These are phyloP conservation scores for Sylvilagus bachmani DNA, from an alignment of 2,113 vertebrate genomes.

Conservation along the genomic window DNA sequence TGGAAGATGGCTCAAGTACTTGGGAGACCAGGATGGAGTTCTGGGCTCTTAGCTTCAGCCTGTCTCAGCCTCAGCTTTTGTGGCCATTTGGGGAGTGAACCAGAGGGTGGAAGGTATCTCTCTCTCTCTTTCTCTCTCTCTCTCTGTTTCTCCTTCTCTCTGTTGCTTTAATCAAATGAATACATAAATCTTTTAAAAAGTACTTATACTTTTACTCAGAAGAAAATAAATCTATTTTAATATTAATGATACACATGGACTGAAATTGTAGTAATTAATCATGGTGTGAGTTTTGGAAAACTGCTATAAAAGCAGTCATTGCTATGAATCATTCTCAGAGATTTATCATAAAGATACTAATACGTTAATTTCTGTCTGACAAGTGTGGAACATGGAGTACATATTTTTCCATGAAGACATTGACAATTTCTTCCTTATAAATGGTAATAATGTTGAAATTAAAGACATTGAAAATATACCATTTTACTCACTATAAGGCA, in stretches of 20 bases:
- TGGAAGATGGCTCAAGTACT: no score
- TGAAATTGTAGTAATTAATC: not conserved
- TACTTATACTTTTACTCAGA: constrained; percentile 10
- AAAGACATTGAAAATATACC: constrained; percentile 1
- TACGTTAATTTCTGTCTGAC: not conserved
- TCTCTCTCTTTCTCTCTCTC: no score
- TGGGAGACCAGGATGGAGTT: no score
- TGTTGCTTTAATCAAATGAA: no score
- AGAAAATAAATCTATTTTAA: not conserved
- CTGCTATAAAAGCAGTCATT: constrained; percentile 38
- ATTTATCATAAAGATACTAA: not conserved
- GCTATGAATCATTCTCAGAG: not conserved
- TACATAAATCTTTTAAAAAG: not conserved
- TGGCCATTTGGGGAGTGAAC: no score
- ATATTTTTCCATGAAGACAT: constrained; percentile 1
- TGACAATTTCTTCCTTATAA: not conserved
- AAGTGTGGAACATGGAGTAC: not conserved
- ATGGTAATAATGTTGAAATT: constrained; percentile 27
- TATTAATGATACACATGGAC: constrained; percentile 14
- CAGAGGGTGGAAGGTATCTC: no score
- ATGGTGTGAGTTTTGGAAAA: not conserved
- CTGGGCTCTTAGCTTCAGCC: no score
- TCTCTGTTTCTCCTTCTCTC: no score
- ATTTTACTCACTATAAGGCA: not conserved
- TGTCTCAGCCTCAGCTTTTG: no score